phyloP scores from a whole-genome alignment of 1,140 invertebrate genomes.

The Teleopsis dalmanni region DNA sequence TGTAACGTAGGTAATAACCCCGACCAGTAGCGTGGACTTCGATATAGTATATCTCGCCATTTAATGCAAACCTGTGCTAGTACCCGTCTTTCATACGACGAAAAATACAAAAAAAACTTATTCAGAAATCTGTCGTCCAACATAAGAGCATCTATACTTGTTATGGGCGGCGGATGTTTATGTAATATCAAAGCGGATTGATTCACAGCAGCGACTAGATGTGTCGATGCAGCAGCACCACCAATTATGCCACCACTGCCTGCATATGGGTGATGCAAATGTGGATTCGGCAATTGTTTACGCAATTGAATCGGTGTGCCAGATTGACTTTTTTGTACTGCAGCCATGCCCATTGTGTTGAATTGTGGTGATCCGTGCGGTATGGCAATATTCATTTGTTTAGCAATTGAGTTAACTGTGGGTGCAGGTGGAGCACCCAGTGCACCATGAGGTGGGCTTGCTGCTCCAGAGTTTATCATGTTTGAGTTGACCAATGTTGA shows the following conservation, averaged over 20 bases:
- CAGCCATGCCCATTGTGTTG: slow-evolving; percentile 38
- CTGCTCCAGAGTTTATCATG: slow-evolving; percentile 9
- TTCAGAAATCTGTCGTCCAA: slow-evolving; percentile 76
- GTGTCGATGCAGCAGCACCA: slow-evolving; percentile 6
- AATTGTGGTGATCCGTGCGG: slow-evolving; percentile 27
- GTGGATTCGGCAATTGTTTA: slow-evolving; percentile 41
- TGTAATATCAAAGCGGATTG: slow-evolving; percentile 34
- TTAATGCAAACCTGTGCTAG: slow-evolving; percentile 74
- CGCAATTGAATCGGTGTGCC: slow-evolving; percentile 33
- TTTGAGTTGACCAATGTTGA: slow-evolving; percentile 39
- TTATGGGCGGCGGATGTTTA: slow-evolving; percentile 45
- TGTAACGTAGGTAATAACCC: slow-evolving; percentile 74
- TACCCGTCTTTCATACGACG: slow-evolving; percentile 63
- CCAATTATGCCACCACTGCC: slow-evolving; percentile 9
- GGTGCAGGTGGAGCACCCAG: slow-evolving; percentile 37
- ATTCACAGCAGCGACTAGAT: slow-evolving; percentile 20
- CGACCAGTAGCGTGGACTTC: slow-evolving; percentile 73
- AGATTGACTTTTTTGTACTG: slow-evolving; percentile 17
- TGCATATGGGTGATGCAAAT: slow-evolving; percentile 38
- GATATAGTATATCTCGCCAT: slow-evolving; percentile 82
- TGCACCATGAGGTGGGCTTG: slow-evolving; percentile 22
- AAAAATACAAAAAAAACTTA: slow-evolving; percentile 80
- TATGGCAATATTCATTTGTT: slow-evolving; percentile 41
- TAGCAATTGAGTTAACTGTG: slow-evolving; percentile 39
- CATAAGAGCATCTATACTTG: slow-evolving; percentile 68